Base-by-base conservation (phyloP, 2,888 invertebrate species). In the Deilephila elpenor region DNA sequence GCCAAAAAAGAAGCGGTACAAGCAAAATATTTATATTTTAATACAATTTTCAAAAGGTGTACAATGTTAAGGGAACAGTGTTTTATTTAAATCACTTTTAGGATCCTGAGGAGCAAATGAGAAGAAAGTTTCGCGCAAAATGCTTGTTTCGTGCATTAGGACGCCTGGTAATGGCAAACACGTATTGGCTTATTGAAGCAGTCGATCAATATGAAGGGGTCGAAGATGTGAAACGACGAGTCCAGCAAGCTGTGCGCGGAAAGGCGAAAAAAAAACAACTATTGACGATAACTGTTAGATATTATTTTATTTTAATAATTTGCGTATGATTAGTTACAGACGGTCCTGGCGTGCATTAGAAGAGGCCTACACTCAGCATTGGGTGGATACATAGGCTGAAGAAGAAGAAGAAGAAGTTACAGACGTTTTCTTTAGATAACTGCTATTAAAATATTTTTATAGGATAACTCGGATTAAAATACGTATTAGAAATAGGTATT, bases 101-200 rank as follows among this genome's bases (percentile, higher is more conserved):
- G 94, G 92, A 93, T 76, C 92, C 93, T 1, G 93, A 93, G 78
- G 88, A 88, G 76, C 75, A 79, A 60, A 87, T 92, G 90, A 85
- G 79, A 73, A 86, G 83, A 74, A 95, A 93, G 75, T 93, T 94
- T 72, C 86, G 85, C 20, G 95, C 95, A 0, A 95, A 95, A 86
- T 92, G 94, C 76, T 88, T 91, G 73, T 96, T 96, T 78, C 94
- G 94, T 64, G 96, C 95, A 1, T 78, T 95, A 0, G 95, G 95
- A 0, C 95, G 96, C 1, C 82, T 95, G 77, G 96, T 95, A 0
- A 92, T 96, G 79, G 92, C 93, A 8, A 96, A 96, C 82, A 79
- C 91, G 0, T 93, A 92, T 77, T 96, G 96, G 96, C 78, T 96
- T 76, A 92, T 91, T 53, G 96, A 96, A 79, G 90, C 89, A 11